Conservation (phyloP, 2,888 invertebrate genomes). For the Plebejus melissa region DNA sequence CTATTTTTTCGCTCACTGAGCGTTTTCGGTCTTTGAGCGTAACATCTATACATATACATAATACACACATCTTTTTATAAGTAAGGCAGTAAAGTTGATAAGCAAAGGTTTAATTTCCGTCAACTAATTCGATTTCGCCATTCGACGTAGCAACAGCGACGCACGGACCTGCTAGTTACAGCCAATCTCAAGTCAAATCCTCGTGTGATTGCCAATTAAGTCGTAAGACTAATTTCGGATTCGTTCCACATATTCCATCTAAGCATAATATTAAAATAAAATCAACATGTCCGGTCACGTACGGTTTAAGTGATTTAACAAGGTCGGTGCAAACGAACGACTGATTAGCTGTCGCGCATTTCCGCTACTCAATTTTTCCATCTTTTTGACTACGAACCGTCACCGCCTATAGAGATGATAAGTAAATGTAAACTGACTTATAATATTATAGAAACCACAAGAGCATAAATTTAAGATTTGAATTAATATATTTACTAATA, state of each 20-base stretch:
- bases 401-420: neutral
- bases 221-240: slow-evolving; percentile 24
- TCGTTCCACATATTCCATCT: slow-evolving; percentile 25
- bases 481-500: too few relatives aligned
- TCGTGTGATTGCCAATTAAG: slow-evolving; percentile 19
- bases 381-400: neutral
- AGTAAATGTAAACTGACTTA: neutral
- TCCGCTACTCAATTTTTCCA: neutral
- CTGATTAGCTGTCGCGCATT: neutral
- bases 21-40: too few relatives aligned
- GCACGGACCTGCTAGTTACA: neutral
- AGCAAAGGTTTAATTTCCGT: neutral
- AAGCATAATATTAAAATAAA: slow-evolving; percentile 23
- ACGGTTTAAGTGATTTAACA: slow-evolving; percentile 20
- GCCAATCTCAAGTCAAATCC: slow-evolving; percentile 15
- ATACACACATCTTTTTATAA: too few relatives aligned
- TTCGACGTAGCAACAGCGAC: neutral
- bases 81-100: neutral
- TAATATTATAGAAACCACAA: too few relatives aligned
- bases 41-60: too few relatives aligned
- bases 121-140: neutral
- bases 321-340: neutral
- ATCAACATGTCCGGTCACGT: slow-evolving; percentile 26
- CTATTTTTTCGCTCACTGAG: too few relatives aligned
- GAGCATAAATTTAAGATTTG: too few relatives aligned